These are phyloP conservation scores for Dioctria linearis DNA, from an alignment of 2,888 invertebrate species.

Conservation along the genomic window DNA sequence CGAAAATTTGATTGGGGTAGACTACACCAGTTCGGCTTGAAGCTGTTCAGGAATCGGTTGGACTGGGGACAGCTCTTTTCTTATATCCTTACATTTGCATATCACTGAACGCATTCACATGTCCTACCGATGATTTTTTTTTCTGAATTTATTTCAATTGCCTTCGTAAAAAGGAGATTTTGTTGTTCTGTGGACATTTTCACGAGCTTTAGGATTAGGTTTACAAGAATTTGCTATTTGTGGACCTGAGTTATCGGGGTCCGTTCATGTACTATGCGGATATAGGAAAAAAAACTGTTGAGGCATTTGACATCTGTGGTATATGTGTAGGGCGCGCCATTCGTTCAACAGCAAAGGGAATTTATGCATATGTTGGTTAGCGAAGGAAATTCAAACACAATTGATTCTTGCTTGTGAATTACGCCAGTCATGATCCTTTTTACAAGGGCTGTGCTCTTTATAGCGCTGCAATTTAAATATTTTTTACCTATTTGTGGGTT, in stretches of 20 bases:
- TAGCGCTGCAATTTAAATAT: slow-evolving; percentile 41
- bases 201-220: slow-evolving; percentile 46
- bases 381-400: slow-evolving; percentile 33
- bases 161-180: slow-evolving; percentile 50
- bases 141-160: slow-evolving; percentile 51
- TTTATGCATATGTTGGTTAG: slow-evolving; percentile 30
- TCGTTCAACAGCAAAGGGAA: slow-evolving; percentile 16
- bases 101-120: slow-evolving; percentile 50
- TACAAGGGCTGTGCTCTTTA: slow-evolving; percentile 17
- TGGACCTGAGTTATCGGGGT: slow-evolving; percentile 41
- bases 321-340: slow-evolving; percentile 12
- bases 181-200: slow-evolving; percentile 47
- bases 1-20: slow-evolving; percentile 43
- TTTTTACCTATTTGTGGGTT: not conserved
- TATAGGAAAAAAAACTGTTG: slow-evolving; percentile 14
- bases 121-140: slow-evolving; percentile 31
- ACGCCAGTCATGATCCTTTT: slow-evolving; percentile 33
- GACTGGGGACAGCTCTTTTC: slow-evolving; percentile 22
- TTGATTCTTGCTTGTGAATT: slow-evolving; percentile 33
- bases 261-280: slow-evolving; percentile 13
- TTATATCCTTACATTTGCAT: slow-evolving; percentile 45
- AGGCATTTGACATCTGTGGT: slow-evolving; percentile 41
- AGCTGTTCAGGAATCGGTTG: not conserved
- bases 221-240: slow-evolving; percentile 40
- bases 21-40: slow-evolving; percentile 13